Percentiles rank a stretch among this genome's conserved stretches.
phyloP scores from a whole-genome alignment of 2,113 vertebrate species.

The Muntiacus reevesi region DNA sequence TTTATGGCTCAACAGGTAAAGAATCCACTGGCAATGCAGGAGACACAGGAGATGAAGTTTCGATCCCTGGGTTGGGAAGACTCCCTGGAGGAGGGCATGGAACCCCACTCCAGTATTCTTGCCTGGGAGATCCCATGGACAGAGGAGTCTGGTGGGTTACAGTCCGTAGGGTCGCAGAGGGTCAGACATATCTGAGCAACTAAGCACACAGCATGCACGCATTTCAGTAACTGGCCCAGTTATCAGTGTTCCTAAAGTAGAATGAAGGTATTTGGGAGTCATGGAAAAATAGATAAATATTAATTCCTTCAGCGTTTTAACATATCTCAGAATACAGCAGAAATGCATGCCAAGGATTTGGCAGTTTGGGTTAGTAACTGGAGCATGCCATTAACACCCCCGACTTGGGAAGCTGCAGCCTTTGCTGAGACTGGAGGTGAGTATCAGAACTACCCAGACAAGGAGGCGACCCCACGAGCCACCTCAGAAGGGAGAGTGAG shows the following conservation, averaged over 20 bases:
- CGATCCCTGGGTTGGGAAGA: accelerated
- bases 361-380: background rate
- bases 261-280: background rate
- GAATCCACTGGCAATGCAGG: background rate
- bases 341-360: background rate
- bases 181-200: accelerated
- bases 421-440: background rate
- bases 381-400: background rate
- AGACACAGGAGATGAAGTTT: background rate
- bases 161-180: background rate
- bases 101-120: background rate
- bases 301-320: background rate
- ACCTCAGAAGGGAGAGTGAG: background rate
- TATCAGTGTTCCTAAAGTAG: background rate
- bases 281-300: background rate
- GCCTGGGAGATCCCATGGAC: background rate
- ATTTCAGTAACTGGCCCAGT: background rate
- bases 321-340: background rate
- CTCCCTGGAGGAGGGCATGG: background rate
- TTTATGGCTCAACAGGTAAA: background rate
- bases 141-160: background rate
- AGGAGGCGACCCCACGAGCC: background rate
- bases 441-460: background rate
- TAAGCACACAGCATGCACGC: accelerated
- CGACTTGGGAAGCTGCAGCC: background rate